A percentile compares a stretch with the other conserved stretches of the same genome.
Evolutionary conservation across 2,888 invertebrate species (phyloP).

Genomic region (Rutpela maculata): DNA sequence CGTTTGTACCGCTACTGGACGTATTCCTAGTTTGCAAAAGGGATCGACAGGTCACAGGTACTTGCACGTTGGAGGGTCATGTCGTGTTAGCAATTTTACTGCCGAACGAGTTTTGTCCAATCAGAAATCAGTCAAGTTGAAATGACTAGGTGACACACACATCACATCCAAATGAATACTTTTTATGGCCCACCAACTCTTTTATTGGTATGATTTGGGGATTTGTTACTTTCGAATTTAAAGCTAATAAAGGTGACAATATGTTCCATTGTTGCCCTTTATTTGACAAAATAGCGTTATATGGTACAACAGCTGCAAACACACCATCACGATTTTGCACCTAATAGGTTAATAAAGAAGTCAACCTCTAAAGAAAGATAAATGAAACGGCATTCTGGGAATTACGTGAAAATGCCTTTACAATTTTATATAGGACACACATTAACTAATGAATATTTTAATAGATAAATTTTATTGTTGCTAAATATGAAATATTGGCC

Average conservation of each 20-base stretch:
- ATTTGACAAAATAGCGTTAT: conserved; percentile 44
- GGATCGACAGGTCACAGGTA: conserved; percentile 41
- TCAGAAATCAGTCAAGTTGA: conserved; percentile 62
- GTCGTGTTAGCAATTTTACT: conserved; percentile 60
- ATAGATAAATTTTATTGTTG: neutral
- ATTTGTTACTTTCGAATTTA: conserved; percentile 54
- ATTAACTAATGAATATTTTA: conserved; percentile 7
- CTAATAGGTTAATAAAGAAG: conserved; percentile 42
- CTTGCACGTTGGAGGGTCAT: conserved; percentile 41
- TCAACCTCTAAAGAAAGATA: neutral
- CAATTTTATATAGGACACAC: neutral
- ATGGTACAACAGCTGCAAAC: conserved; percentile 46
- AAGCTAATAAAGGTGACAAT: conserved; percentile 53
- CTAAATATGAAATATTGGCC: neutral
- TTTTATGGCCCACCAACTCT: conserved; percentile 50
- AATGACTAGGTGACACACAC: conserved; percentile 59
- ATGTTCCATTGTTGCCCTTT: conserved; percentile 52
- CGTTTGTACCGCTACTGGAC: conserved; percentile 23
- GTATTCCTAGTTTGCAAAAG: conserved; percentile 24
- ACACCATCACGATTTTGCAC: conserved; percentile 34
- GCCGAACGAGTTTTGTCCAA: conserved; percentile 63
- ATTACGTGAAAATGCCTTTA: neutral
- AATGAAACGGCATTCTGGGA: conserved; percentile 2
- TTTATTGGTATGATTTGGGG: conserved; percentile 48
- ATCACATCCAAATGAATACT: conserved; percentile 52